A percentile compares a stretch with the other conserved stretches of the same genome.
Evolutionary conservation across 2,888 invertebrate genomes (phyloP).

Genomic region (Tenthredo amoena): DNA sequence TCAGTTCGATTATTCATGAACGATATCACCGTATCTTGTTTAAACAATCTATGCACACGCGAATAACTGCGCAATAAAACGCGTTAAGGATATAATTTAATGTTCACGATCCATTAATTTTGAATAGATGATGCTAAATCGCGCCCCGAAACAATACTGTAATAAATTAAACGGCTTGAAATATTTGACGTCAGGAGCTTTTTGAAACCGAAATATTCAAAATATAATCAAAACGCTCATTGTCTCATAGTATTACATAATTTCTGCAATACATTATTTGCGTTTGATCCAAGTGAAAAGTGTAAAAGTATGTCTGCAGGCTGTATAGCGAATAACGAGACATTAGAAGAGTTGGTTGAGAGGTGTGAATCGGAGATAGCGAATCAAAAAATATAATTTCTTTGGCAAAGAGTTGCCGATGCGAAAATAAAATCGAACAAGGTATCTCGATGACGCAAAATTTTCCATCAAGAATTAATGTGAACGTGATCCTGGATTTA

Average conservation of each 20-base stretch:
- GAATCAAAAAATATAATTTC: not conserved
- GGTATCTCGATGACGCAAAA: not conserved
- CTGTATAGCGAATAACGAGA: not conserved
- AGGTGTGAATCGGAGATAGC: not conserved
- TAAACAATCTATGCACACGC: slow-evolving; percentile 6
- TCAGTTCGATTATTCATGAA: slow-evolving; percentile 29
- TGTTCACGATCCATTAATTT: slow-evolving; percentile 6
- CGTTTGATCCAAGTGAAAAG: not conserved
- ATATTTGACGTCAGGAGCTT: not conserved
- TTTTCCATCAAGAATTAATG: not conserved
- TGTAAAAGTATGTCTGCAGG: not conserved
- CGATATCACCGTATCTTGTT: slow-evolving; percentile 10
- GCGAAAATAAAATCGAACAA: not conserved
- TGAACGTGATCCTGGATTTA: not conserved
- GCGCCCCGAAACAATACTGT: not conserved
- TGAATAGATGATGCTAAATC: not conserved
- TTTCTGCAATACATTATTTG: not conserved
- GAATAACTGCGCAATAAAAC: not conserved
- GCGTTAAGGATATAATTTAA: slow-evolving; percentile 11
- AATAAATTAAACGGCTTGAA: not conserved
- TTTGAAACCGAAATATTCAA: not conserved
- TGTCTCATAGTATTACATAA: not conserved
- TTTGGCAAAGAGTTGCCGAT: not conserved
- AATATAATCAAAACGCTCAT: not conserved
- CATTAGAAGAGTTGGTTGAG: not conserved